Conservation (phyloP, 1,140 invertebrate species). For the Lucilia cuprina region DNA sequence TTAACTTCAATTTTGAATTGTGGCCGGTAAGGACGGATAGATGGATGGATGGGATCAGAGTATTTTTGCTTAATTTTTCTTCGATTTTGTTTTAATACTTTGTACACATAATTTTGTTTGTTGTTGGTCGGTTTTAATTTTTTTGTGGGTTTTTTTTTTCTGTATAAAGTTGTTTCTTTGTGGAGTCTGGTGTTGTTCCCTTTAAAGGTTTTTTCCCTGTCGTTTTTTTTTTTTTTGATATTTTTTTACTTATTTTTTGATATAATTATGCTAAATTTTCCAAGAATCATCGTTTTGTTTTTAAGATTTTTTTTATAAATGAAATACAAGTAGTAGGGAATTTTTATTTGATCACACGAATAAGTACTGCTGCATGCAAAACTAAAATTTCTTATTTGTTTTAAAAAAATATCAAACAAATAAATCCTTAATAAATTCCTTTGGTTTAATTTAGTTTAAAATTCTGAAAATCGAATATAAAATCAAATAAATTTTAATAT, state of each 20-base stretch:
- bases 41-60: neutral
- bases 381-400: neutral
- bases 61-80: slow-evolving; percentile 11
- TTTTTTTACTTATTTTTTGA: neutral
- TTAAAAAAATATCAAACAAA: neutral
- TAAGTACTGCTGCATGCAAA: neutral
- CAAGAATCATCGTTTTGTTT: neutral
- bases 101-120: neutral
- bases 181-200: neutral
- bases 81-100: slow-evolving; percentile 6
- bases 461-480: neutral
- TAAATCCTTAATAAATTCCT: neutral
- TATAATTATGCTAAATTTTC: neutral
- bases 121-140: neutral
- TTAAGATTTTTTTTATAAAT: neutral
- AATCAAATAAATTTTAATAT: too few relatives aligned
- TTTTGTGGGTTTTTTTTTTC: neutral
- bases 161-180: neutral
- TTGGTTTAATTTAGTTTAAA: neutral
- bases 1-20: neutral
- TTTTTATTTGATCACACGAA: too few relatives aligned
- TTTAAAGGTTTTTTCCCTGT: neutral
- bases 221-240: neutral
- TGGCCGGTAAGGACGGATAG: too few relatives aligned
- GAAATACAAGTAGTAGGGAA: neutral